Conservation (phyloP, 92 coral and sea anemone species). For the Siderastrea siderea region DNA sequence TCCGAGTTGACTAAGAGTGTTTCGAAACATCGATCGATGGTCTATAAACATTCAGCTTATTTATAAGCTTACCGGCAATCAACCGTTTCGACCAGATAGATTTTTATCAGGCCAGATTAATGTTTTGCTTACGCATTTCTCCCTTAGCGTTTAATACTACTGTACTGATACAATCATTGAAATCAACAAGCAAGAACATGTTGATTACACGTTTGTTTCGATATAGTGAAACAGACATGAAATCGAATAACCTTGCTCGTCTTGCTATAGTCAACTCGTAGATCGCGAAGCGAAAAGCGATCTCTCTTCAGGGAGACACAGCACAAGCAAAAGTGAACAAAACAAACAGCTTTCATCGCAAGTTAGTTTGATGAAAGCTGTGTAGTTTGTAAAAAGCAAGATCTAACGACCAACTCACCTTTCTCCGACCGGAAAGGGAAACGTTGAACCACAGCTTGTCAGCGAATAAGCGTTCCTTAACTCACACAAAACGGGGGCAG, state of each 20-base stretch:
- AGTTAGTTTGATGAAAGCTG: not conserved
- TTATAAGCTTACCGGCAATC: not conserved
- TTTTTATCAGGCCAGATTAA: not conserved
- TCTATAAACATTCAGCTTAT: not conserved
- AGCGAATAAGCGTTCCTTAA: conserved; percentile 32
- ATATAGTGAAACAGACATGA: conserved; percentile 24
- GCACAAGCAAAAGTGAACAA: not conserved
- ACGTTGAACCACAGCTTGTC: conserved; percentile 27
- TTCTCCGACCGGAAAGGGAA: conserved; percentile 52
- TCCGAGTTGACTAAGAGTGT: not conserved
- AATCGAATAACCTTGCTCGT: conserved; percentile 12
- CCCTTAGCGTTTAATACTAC: not conserved
- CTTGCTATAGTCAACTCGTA: conserved; percentile 3
- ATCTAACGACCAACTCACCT: conserved; percentile 28
- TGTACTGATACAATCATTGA: not conserved
- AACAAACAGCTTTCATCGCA: not conserved
- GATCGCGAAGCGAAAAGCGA: not conserved
- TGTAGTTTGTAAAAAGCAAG: not conserved
- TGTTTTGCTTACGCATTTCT: not conserved
- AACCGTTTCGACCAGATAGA: not conserved
- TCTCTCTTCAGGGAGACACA: not conserved
- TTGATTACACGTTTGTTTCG: not conserved
- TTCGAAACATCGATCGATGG: conserved; percentile 2
- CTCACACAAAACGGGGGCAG: conserved; percentile 5
- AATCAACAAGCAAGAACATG: not conserved